Evolutionary conservation across 2,797 vertebrate genomes (phyloP), one percentile per base, ranked within the genome.

Genomic region (Lagocephalus sceleratus): DNA sequence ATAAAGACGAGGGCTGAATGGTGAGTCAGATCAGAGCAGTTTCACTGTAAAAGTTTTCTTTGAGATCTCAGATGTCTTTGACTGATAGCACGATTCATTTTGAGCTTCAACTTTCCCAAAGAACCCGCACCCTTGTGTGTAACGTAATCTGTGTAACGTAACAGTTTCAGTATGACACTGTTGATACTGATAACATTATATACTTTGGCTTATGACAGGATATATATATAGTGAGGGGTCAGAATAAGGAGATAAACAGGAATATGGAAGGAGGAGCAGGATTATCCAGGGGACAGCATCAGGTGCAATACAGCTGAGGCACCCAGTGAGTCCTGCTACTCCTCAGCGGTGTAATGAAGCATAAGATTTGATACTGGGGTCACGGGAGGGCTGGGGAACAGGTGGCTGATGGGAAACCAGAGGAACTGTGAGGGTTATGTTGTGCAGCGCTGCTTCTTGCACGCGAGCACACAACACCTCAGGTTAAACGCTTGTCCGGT

Each of bases 321-420:
- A 47, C 26, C 47, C 22, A 15, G 42, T 35, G 51, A 50, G 43
- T 48, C 42, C 21, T 16, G 14, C 25, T 22, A 22, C 46, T 49
- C 5, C 3, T 47, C 20, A 17, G 40, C 53, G 43, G 69, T 47
- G 66, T 63, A 78, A 64, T 26, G 7, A 66, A 67, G 75, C 75
- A 61, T 72, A 57, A 65, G 65, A 85, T 84, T 82, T 60, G 63
- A 52, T 75, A 49, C 51, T 32, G 46, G 21, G 44, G 60, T 70
- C 51, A 20, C 46, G 19, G 19, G n/a, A 10, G 47, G 44, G 59
- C 44, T 26, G 59, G 45, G 59, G 59, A 78, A 76, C 81, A 81
- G 78, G 71, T 83, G 76, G 63, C 51, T 79, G 57, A 85, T 81
- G 65, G 67, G 61, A 74, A 81, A 63, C 41, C 39, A 54, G 54